These are phyloP conservation scores for Ametastegia equiseti DNA, from an alignment of 2,888 invertebrate species.

Conservation along the genomic window DNA sequence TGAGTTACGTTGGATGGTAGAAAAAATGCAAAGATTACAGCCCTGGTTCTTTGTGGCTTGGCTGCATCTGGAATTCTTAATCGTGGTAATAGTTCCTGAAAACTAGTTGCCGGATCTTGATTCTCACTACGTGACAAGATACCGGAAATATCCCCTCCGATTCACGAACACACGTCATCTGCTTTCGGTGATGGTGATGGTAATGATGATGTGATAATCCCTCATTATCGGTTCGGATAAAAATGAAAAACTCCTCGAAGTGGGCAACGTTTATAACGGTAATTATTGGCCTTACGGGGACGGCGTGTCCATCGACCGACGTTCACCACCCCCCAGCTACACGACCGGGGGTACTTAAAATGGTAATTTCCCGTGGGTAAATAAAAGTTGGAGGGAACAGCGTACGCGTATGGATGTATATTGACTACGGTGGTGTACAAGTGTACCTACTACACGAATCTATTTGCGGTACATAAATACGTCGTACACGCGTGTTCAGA, in stretches of 20 bases:
- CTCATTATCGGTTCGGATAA: slow-evolving; percentile 8
- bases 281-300: slow-evolving; percentile 4
- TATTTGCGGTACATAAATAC: neutral
- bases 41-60: neutral
- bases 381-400: slow-evolving; percentile 5
- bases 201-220: no score
- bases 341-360: slow-evolving; percentile 31
- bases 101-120: neutral
- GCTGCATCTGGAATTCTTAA: slow-evolving; percentile 30
- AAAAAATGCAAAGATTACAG: slow-evolving; percentile 39
- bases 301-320: slow-evolving; percentile 16
- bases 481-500: neutral
- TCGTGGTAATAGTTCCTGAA: slow-evolving; percentile 1
- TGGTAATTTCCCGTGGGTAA: slow-evolving; percentile 46
- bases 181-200: no score
- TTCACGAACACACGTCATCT: no score
- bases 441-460: neutral
- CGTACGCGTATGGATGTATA: neutral
- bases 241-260: neutral
- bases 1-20: slow-evolving; percentile 2
- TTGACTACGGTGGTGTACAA: no score
- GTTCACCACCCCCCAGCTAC: neutral
- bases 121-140: neutral
- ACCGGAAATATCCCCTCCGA: neutral
- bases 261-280: slow-evolving; percentile 14